Evolutionary conservation across 2,113 vertebrate species (phyloP).

Genomic region (Trogon surrucura): DNA sequence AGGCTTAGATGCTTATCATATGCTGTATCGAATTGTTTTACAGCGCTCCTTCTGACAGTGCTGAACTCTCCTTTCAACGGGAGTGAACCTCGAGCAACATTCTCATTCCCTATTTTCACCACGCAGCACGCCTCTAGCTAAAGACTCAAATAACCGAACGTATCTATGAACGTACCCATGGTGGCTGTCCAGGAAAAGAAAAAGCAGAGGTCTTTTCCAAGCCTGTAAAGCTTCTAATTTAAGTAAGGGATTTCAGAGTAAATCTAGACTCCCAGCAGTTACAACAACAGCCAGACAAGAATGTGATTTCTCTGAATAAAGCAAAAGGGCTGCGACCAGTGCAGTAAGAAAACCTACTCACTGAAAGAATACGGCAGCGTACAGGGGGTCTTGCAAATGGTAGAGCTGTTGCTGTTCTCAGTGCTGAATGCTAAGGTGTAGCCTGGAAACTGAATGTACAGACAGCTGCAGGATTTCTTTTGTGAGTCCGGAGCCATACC

Average conservation of each 20-base stretch:
- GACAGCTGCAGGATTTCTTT: not conserved
- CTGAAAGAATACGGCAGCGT: not conserved
- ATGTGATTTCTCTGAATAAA: not conserved
- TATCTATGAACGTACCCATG: not conserved
- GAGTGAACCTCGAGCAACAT: not conserved
- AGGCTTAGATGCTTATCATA: not conserved
- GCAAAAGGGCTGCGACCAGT: not conserved
- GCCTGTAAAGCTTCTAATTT: not conserved
- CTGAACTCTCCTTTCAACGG: not conserved
- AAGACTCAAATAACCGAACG: not conserved
- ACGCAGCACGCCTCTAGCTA: not conserved
- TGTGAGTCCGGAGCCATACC: not conserved
- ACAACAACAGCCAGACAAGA: not conserved
- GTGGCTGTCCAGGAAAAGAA: not conserved
- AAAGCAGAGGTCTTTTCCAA: not conserved
- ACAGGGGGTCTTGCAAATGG: not conserved
- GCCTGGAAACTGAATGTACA: not conserved
- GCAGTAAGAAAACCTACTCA: not conserved
- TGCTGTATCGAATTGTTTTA: not conserved
- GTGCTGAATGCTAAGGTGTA: not conserved
- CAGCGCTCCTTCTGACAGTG: not conserved
- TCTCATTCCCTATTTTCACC: not conserved
- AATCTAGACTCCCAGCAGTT: not conserved
- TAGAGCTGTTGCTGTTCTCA: constrained; percentile 21
- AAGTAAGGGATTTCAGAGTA: not conserved